Conservation (phyloP, 2,113 vertebrate species). For the Carettochelys insculpta region DNA sequence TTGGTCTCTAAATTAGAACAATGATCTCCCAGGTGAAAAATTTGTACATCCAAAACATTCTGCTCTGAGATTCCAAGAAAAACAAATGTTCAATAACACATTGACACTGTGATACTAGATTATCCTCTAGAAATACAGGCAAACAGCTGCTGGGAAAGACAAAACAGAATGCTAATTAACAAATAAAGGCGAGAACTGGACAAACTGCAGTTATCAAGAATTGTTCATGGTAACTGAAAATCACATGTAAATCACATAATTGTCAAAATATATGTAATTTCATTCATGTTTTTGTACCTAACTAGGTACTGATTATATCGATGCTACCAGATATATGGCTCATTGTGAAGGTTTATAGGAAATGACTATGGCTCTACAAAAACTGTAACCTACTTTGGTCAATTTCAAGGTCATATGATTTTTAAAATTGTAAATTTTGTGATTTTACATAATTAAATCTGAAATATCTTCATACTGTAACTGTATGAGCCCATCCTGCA, state of each 20-base stretch:
- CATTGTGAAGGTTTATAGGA: neutral
- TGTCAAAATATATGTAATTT: constrained; percentile 21
- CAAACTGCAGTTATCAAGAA: constrained; percentile 39
- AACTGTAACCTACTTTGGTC: too few relatives aligned
- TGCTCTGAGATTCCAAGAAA: constrained; percentile 40
- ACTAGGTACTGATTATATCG: rapidly evolving
- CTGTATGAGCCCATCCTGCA: too few relatives aligned
- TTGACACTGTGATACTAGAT: constrained; percentile 5
- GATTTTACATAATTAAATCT: too few relatives aligned
- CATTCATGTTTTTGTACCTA: neutral
- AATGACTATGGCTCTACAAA: neutral
- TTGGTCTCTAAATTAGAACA: neutral
- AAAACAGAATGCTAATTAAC: constrained; percentile 50
- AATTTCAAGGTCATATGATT: too few relatives aligned
- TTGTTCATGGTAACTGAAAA: constrained; percentile 27
- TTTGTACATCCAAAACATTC: constrained; percentile 26
- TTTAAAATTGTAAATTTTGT: too few relatives aligned
- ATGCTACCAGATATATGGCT: neutral
- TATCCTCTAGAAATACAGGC: constrained; percentile 41
- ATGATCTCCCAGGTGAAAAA: constrained; percentile 2
- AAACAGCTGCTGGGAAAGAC: constrained; percentile 58
- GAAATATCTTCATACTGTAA: too few relatives aligned
- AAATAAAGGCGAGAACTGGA: constrained; percentile 8
- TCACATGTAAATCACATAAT: neutral
- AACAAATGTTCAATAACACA: constrained; percentile 58